These are phyloP conservation scores for Calameuta idolon DNA, from an alignment of 2,888 invertebrate genomes.

Conservation along the genomic window DNA sequence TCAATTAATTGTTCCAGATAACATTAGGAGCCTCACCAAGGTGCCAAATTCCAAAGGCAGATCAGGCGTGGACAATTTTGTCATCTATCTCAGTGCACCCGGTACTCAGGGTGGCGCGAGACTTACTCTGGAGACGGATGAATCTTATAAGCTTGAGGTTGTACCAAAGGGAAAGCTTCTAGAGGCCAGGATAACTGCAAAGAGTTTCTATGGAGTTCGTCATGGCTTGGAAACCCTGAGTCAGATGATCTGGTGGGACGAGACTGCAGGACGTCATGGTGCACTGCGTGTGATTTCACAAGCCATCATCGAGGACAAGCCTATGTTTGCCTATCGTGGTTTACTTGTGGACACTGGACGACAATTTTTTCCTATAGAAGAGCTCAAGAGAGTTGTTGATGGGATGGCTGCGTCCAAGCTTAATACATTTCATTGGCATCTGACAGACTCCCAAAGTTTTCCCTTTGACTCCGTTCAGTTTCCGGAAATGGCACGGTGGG, in stretches of 20 bases:
- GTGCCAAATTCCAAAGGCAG: conserved; percentile 52
- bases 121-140: conserved; percentile 77
- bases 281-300: conserved; percentile 75
- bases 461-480: conserved; percentile 83
- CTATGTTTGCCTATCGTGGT: conserved; percentile 85
- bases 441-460: conserved; percentile 93
- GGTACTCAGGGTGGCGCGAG: conserved; percentile 70
- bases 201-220: conserved; percentile 81
- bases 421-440: conserved; percentile 95
- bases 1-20: conserved; percentile 39
- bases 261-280: conserved; percentile 71
- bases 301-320: conserved; percentile 80
- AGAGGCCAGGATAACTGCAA: conserved; percentile 74
- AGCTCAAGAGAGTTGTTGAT: conserved; percentile 80
- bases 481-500: conserved; percentile 84
- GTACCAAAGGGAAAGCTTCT: conserved; percentile 69
- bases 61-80: conserved; percentile 53
- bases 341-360: conserved; percentile 91
- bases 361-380: conserved; percentile 84
- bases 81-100: conserved; percentile 55
- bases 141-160: conserved; percentile 78
- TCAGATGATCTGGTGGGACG: conserved; percentile 86
- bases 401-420: conserved; percentile 92
- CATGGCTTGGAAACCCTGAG: conserved; percentile 83
- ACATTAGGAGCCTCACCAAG: conserved; percentile 54